Evolutionary conservation across 2,888 invertebrate genomes (phyloP), one percentile per base, ranked within the genome.

Genomic region (Agonopterix subpropinquella): DNA sequence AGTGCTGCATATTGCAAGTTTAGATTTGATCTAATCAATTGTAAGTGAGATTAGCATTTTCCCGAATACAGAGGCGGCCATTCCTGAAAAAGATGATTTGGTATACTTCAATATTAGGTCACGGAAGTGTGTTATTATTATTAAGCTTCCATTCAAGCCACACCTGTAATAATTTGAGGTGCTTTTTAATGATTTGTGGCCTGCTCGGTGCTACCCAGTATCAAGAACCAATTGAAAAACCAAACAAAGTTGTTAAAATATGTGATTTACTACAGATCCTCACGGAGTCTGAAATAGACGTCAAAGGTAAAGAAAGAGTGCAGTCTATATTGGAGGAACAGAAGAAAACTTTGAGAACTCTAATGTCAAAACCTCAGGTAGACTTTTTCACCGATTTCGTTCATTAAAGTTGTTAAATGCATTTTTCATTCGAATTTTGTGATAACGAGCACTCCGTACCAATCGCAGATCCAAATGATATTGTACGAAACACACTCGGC

Each of bases 401-500:
- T 39, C n/a, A 39, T 39, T 39, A 9, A n/a, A 9, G n/a, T 37
- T 10, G 37, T 37, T 37, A n/a, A n/a, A n/a, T n/a, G n/a, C 4
- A 39, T 39, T 37, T 37, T 37, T 10, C 7, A 37, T 37, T 37
- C 37, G 37, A 37, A 1, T 37, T 5, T 18, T 18, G 18, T n/a
- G n/a, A 37, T 37, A 37, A 37, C 37, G 7, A 9, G 18, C 18
- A 39, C 3, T 39, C n/a, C n/a, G 2, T 39, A n/a, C 39, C n/a
- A n/a, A 39, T 39, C n/a, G 10, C 39, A 92, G 92, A 92, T 95
- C 18, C 96, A 96, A 68, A 89, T 95, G 54, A 91, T 95, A 10
- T 76, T 96, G 36, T 96, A 96, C 64, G 95, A 95, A 71, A 95
- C 95, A 0, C 95, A 96, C 78, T 95, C 95, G 0, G 91, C 93